These are phyloP conservation scores for Oithona nana DNA, from an alignment of 2,888 invertebrate genomes.

Conservation along the genomic window DNA sequence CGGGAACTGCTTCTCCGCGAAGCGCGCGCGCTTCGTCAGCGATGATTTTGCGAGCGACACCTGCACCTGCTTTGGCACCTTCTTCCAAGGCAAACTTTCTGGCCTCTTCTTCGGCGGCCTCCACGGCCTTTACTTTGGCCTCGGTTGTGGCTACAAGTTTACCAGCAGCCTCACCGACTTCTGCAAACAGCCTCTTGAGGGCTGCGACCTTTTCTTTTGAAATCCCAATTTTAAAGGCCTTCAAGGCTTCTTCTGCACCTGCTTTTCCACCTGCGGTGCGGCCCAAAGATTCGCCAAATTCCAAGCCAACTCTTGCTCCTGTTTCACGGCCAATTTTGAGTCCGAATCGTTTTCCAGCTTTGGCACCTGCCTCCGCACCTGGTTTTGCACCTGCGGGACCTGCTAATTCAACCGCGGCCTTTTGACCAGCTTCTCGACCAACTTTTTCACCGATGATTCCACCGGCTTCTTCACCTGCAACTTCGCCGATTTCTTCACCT, in stretches of 20 bases:
- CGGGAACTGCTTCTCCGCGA: background rate
- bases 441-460: constrained; percentile 15
- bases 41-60: constrained; percentile 10
- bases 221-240: constrained; percentile 15
- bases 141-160: background rate
- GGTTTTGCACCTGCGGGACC: constrained; percentile 7
- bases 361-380: constrained; percentile 13
- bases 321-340: constrained; percentile 15
- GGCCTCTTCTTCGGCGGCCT: constrained; percentile 15
- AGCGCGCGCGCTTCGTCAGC: constrained; percentile 10
- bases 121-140: background rate
- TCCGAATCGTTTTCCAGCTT: constrained; percentile 14
- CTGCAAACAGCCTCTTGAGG: constrained; percentile 14
- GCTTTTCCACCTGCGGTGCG: constrained; percentile 10
- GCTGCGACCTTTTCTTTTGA: constrained; percentile 16
- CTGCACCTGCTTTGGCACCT: constrained; percentile 14
- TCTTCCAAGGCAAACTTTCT: constrained; percentile 15
- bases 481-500: constrained; percentile 13
- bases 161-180: constrained; percentile 11
- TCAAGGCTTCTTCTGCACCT: constrained; percentile 13
- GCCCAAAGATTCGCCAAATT: background rate
- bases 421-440: constrained; percentile 15
- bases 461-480: constrained; percentile 14
- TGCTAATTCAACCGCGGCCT: constrained; percentile 11
- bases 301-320: constrained; percentile 1